Percentiles rank a stretch among this genome's conserved stretches.
Evolutionary conservation across 2,113 vertebrate species (phyloP).

Genomic region (Oncorhynchus nerka): DNA sequence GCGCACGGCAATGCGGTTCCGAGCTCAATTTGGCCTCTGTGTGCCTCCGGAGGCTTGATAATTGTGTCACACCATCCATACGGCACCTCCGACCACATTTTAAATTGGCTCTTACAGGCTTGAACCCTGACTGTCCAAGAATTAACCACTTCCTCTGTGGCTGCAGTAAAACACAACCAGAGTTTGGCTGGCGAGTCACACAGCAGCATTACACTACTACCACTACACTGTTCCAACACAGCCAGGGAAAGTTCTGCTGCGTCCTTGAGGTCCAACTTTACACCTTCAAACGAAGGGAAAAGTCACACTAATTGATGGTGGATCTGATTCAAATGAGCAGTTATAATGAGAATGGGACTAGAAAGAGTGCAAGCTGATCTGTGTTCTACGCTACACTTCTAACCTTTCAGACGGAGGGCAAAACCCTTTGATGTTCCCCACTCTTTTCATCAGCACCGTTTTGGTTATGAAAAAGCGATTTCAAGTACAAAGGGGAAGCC

Average conservation of each 20-base stretch:
- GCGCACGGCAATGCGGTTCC: too few species aligned
- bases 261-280: conserved; percentile 71
- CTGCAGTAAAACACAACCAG: conserved; percentile 40
- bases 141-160: conserved; percentile 65
- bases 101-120: conserved; percentile 13
- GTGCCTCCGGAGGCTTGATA: too few species aligned
- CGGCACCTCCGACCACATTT: too few species aligned
- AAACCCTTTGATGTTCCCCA: conserved; percentile 90
- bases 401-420: conserved; percentile 87
- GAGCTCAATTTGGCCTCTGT: too few species aligned
- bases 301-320: conserved; percentile 74
- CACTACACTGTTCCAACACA: conserved; percentile 23
- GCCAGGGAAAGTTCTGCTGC: conserved; percentile 53
- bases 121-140: conserved; percentile 43
- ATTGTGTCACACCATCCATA: too few species aligned
- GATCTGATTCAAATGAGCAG: conserved; percentile 92
- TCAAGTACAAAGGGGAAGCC: conserved; percentile 72
- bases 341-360: conserved; percentile 88
- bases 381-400: conserved; percentile 89
- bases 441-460: conserved; percentile 92
- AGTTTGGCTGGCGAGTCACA: conserved; percentile 16
- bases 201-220: conserved; percentile 56
- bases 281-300: conserved; percentile 62
- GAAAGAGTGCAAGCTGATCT: conserved; percentile 87
- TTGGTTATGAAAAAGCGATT: conserved; percentile 80